Evolutionary conservation across 2,797 vertebrate species (phyloP).

Genomic region (Florisuga fusca): DNA sequence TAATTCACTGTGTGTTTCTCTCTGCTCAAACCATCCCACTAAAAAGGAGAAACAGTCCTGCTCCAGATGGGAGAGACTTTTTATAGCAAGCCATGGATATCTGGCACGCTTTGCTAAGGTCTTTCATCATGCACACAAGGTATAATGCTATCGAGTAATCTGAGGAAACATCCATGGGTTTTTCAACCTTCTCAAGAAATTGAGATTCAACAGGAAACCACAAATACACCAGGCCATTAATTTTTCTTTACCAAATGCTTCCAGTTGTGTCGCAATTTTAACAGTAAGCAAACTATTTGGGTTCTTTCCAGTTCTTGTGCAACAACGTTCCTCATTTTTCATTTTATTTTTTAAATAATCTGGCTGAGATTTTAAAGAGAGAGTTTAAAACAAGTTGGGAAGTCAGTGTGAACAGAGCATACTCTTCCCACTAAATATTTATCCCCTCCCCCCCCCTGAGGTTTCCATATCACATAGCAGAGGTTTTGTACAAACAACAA

Average conservation of each 20-base stretch:
- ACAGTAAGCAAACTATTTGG: constrained; percentile 67
- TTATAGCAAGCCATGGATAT: constrained; percentile 22
- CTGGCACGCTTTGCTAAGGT: not conserved
- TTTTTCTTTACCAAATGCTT: constrained; percentile 66
- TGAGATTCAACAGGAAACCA: constrained; percentile 67
- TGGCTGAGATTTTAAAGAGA: constrained; percentile 28
- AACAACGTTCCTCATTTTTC: constrained; percentile 54
- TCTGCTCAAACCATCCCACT: not conserved
- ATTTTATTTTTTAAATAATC: constrained; percentile 44
- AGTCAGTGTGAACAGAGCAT: not conserved
- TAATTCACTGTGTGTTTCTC: not conserved
- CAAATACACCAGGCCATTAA: constrained; percentile 64
- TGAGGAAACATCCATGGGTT: constrained; percentile 62
- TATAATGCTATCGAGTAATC: constrained; percentile 71
- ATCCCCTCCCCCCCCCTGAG: not conserved
- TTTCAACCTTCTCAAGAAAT: constrained; percentile 58
- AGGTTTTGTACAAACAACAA: constrained; percentile 27
- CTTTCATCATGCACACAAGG: constrained; percentile 47
- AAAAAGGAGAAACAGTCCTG: constrained; percentile 33
- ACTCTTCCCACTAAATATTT: not conserved
- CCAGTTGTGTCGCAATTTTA: constrained; percentile 62
- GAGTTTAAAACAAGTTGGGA: constrained; percentile 38
- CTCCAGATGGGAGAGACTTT: constrained; percentile 30
- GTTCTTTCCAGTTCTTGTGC: constrained; percentile 52
- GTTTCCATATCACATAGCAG: not conserved